phyloP scores from a whole-genome alignment of 2,888 invertebrate species.

The Ferdinandea cuprea region DNA sequence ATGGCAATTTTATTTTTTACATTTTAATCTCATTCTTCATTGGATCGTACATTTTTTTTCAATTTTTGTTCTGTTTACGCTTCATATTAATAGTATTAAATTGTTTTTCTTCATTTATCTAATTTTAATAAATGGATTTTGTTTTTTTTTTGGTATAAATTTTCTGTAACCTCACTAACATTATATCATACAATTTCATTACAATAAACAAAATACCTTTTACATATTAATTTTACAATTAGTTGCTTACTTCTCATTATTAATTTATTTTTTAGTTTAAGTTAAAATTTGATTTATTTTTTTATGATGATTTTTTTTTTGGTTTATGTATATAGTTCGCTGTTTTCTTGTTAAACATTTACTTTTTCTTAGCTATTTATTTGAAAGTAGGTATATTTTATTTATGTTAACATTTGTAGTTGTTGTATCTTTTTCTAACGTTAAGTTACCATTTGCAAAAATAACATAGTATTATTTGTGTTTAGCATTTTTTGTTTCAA shows the following conservation, averaged over 20 bases:
- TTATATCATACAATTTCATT: slow-evolving; percentile 63
- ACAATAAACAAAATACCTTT: slow-evolving; percentile 62
- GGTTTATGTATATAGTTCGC: slow-evolving; percentile 63
- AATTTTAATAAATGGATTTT: slow-evolving; percentile 29
- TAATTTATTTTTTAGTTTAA: slow-evolving; percentile 11
- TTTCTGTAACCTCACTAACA: slow-evolving; percentile 58
- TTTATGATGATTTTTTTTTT: slow-evolving; percentile 37
- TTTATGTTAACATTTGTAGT: slow-evolving; percentile 59
- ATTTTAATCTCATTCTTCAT: slow-evolving; percentile 59
- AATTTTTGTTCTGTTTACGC: slow-evolving; percentile 26
- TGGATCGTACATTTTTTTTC: slow-evolving; percentile 28
- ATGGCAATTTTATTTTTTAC: slow-evolving; percentile 68
- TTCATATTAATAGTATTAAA: slow-evolving; percentile 69
- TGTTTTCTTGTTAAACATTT: slow-evolving; percentile 56
- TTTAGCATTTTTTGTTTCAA: slow-evolving; percentile 32
- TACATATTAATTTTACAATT: slow-evolving; percentile 32
- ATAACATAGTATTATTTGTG: slow-evolving; percentile 27
- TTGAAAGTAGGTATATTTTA: slow-evolving; percentile 20
- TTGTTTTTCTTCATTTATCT: slow-evolving; percentile 51
- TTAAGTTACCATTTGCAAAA: slow-evolving; percentile 35
- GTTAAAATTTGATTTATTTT: slow-evolving; percentile 30
- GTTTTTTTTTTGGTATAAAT: slow-evolving; percentile 57
- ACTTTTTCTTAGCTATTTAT: slow-evolving; percentile 21
- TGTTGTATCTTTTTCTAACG: too few relatives aligned
- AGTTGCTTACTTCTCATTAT: slow-evolving; percentile 20